Conservation (phyloP, 2,797 vertebrate genomes). For the Coluber constrictor region DNA sequence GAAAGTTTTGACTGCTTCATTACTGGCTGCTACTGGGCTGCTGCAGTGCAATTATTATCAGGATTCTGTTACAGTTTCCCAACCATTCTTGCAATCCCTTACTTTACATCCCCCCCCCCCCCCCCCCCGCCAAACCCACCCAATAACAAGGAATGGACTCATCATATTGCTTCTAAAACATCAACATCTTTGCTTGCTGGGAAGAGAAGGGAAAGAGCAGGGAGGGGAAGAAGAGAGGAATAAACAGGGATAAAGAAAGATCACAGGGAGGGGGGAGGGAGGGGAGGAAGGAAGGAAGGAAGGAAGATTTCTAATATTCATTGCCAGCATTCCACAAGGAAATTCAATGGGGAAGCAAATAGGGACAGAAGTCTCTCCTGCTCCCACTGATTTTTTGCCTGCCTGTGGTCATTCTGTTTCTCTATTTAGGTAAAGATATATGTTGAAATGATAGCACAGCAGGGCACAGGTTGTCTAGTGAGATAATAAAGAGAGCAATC, state of each 20-base stretch:
- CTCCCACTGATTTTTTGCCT: neutral
- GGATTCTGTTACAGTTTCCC: neutral
- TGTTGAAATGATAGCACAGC: neutral
- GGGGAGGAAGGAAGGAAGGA: too few species aligned
- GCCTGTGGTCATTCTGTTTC: neutral
- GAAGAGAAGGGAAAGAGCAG: neutral
- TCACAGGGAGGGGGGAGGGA: fast-evolving
- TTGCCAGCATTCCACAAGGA: neutral
- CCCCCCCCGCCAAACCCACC: neutral
- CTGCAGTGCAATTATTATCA: neutral
- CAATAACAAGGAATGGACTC: neutral
- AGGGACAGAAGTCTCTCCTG: neutral
- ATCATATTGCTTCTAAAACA: neutral
- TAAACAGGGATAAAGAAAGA: neutral
- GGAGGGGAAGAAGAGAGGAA: too few species aligned
- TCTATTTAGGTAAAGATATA: neutral
- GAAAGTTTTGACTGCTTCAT: neutral
- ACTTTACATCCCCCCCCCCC: neutral
- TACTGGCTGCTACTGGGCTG: neutral
- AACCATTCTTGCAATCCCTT: neutral
- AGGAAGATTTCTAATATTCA: neutral
- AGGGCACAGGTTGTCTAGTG: slow-evolving; percentile 10
- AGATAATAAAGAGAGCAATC: slow-evolving; percentile 65
- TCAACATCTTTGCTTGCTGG: neutral
- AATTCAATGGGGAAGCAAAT: neutral